Conservation (phyloP, 2,888 invertebrate genomes). For the Seira musarum region DNA sequence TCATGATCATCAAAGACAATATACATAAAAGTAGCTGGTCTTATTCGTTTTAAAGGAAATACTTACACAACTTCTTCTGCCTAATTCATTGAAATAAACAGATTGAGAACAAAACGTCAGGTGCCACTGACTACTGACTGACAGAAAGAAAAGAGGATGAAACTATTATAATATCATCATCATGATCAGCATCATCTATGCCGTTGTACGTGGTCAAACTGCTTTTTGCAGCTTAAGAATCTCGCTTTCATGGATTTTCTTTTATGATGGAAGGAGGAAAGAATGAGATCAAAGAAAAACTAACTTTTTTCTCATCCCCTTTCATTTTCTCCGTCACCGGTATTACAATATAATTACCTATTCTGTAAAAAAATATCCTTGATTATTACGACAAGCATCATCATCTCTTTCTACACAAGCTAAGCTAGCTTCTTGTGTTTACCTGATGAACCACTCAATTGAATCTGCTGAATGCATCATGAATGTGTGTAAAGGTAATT, state of each 20-base stretch:
- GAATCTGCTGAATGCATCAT: constrained; percentile 14
- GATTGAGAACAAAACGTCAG: constrained; percentile 45
- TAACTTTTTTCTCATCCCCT: too few species aligned
- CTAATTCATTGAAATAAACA: constrained; percentile 13
- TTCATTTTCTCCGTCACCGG: neutral
- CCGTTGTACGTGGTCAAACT: constrained; percentile 18
- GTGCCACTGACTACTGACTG: constrained; percentile 30
- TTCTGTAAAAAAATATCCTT: neutral
- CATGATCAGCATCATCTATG: too few species aligned
- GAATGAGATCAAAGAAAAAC: neutral
- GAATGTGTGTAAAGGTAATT: constrained; percentile 53
- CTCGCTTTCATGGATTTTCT: constrained; percentile 15
- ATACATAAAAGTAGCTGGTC: too few species aligned
- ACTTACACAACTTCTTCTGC: neutral
- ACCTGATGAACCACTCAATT: constrained; percentile 12
- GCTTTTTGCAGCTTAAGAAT: constrained; percentile 15
- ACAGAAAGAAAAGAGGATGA: constrained; percentile 25
- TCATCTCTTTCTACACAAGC: constrained; percentile 9
- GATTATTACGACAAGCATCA: neutral
- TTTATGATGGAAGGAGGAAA: neutral
- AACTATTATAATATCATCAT: neutral
- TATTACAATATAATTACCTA: neutral
- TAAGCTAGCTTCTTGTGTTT: neutral
- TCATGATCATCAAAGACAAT: too few species aligned
- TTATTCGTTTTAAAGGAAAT: neutral